Conservation (phyloP, 2,797 vertebrate genomes). For the Cyprinella venusta region DNA sequence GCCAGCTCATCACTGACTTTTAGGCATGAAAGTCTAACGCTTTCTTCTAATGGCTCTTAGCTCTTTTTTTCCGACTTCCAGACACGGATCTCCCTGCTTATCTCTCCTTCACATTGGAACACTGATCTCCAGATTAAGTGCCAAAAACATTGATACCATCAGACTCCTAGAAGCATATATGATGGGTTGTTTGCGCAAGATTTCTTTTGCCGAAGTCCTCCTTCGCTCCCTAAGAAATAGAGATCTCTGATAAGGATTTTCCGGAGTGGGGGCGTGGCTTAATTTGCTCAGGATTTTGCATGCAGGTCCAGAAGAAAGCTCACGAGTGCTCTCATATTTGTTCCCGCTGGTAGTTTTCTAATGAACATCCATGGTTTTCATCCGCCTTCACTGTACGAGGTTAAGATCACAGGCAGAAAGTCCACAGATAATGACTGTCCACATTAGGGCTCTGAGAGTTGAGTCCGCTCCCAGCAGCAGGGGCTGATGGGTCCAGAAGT, state of each 20-base stretch:
- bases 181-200: conserved; percentile 71
- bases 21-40: neutral
- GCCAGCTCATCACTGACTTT: conserved; percentile 14
- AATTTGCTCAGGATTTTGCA: conserved; percentile 51
- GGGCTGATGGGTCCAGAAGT: conserved; percentile 51
- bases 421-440: conserved; percentile 44
- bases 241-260: conserved; percentile 67
- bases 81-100: conserved; percentile 63
- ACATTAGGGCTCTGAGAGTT: conserved; percentile 48
- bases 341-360: conserved; percentile 23
- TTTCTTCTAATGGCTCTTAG: conserved; percentile 35
- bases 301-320: conserved; percentile 48
- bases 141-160: conserved; percentile 75
- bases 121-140: conserved; percentile 76
- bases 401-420: conserved; percentile 29
- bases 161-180: conserved; percentile 71
- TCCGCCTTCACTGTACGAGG: conserved; percentile 19
- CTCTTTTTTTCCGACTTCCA: conserved; percentile 34
- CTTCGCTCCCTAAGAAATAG: conserved; percentile 73
- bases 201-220: conserved; percentile 64
- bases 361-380: conserved; percentile 9
- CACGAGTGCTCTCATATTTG: neutral
- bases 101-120: conserved; percentile 79
- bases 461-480: conserved; percentile 38
- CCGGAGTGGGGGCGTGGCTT: conserved; percentile 60